Evolutionary conservation across 2,113 vertebrate species (phyloP), one percentile per base, ranked within the genome.

Genomic region (Rousettus leschenaultii): DNA sequence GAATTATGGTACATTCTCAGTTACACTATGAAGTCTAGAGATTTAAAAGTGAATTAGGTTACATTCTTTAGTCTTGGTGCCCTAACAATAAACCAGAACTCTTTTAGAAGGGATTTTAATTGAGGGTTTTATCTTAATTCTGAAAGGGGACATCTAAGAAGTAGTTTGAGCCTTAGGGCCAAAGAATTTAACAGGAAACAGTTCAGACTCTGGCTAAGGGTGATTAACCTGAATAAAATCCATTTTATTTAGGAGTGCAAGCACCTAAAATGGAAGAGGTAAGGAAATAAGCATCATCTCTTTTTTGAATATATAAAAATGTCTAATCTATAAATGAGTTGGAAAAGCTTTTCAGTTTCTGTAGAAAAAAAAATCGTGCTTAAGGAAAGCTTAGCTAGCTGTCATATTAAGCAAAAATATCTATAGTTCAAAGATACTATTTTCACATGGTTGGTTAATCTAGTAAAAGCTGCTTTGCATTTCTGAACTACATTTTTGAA

Each of bases 321-420:
- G 7, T 74, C 63, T 51, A 71, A 59, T 91, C 43, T 94, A 87
- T 73, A 97, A 96, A 91, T 65, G 66, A 95, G 13, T 73, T 97
- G 77, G 83, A 82, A 95, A 92, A 92, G 45, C 33, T 82, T 87
- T 88, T 91, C n/a, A 48, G 21, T 73, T 95, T 93, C 77, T 83
- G 26, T 45, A 85, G 87, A 74, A 94, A 95, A 74, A 94, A 95
- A 61, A 77, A 35, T 4, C 57, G 2, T 57, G 33, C 85, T 95
- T 94, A 90, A 89, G 70, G 55, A 85, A 91, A 97, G n/a, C 57
- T 90, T 95, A 94, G 75, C 92, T 94, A 91, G 38, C 65, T 97
- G 77, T 97, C 91, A 86, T 83, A 86, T 94, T 97, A 91, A 85
- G 21, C 48, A 85, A 92, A 97, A 90, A 86, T 96, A 96, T 91